phyloP scores from a whole-genome alignment of 2,888 invertebrate genomes.

The Pandemis cinnamomeana region DNA sequence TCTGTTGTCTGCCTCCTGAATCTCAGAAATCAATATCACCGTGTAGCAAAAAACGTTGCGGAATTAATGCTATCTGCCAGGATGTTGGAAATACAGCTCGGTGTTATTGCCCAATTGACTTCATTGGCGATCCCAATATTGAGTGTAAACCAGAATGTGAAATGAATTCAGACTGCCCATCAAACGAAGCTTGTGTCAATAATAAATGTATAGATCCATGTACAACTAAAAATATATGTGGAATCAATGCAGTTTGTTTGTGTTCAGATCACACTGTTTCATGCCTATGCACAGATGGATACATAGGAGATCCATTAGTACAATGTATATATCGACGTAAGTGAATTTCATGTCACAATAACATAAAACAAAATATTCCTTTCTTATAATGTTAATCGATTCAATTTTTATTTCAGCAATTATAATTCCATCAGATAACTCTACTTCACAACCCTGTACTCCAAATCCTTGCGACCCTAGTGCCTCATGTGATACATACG shows the following conservation, averaged over 20 bases:
- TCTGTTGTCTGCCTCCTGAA: conserved; percentile 87
- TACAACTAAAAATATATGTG: conserved; percentile 88
- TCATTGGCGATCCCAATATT: conserved; percentile 90
- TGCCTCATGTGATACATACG: conserved; percentile 88
- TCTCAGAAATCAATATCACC: conserved; percentile 85
- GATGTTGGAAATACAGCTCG: conserved; percentile 88
- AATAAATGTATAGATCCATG: conserved; percentile 91
- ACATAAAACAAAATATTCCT: not conserved
- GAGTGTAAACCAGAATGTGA: conserved; percentile 92
- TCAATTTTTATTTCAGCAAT: conserved; percentile 69
- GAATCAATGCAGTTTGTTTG: conserved; percentile 91
- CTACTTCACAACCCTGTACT: conserved; percentile 87
- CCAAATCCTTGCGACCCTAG: conserved; percentile 91
- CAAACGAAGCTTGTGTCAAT: conserved; percentile 90
- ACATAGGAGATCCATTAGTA: conserved; percentile 91
- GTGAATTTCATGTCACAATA: conserved; percentile 47
- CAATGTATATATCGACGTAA: conserved; percentile 87
- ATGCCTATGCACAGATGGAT: conserved; percentile 91
- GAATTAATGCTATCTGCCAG: conserved; percentile 91
- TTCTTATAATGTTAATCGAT: not conserved
- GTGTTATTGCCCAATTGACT: conserved; percentile 91
- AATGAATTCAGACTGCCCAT: conserved; percentile 92
- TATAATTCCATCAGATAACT: conserved; percentile 83
- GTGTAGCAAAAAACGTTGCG: conserved; percentile 91
- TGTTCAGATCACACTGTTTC: conserved; percentile 93